phyloP scores from a whole-genome alignment of 2,113 vertebrate species.

The Geococcyx californianus region DNA sequence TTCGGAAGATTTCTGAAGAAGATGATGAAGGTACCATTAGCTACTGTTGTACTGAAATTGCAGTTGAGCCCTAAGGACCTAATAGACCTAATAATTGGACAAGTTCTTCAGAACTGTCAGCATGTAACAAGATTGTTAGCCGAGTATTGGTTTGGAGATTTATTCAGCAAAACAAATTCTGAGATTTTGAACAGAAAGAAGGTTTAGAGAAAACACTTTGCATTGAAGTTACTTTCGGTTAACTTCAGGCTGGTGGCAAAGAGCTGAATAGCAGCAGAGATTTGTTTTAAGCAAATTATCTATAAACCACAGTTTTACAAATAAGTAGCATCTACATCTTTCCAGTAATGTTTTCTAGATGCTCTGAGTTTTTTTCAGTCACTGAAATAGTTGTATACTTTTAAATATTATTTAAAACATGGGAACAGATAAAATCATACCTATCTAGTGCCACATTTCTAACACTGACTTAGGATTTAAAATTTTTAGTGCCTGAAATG shows the following conservation, averaged over 20 bases:
- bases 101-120: neutral
- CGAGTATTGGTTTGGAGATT: neutral
- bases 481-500: neutral
- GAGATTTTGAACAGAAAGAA: neutral
- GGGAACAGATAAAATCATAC: neutral
- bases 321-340: neutral
- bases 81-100: neutral
- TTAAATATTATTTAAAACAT: neutral
- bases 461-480: neutral
- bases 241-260: neutral
- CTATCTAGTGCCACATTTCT: neutral
- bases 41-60: neutral
- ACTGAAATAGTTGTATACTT: neutral
- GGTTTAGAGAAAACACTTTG: neutral
- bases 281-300: neutral
- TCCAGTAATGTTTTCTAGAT: neutral
- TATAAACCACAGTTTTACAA: neutral
- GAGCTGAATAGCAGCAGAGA: neutral
- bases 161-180: neutral
- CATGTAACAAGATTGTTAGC: neutral
- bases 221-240: neutral
- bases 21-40: constrained; percentile 85
- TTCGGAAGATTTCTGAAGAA: constrained; percentile 81
- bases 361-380: neutral
- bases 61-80: neutral